Percentiles rank a stretch among this genome's conserved stretches.
Evolutionary conservation across 1,140 invertebrate genomes (phyloP).

Genomic region (Leguminivora glycinivorella): DNA sequence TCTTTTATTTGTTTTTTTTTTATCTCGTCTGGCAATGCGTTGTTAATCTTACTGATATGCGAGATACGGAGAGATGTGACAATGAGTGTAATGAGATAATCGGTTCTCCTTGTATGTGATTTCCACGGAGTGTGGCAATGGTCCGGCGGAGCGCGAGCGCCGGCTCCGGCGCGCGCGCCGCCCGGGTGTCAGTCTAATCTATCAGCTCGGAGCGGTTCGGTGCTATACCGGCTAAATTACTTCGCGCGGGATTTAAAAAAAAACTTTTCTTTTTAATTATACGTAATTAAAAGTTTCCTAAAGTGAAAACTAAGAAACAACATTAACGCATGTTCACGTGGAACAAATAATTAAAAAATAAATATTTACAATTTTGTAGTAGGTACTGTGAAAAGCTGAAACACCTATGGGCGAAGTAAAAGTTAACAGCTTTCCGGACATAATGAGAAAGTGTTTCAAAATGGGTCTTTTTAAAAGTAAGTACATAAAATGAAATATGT

Average conservation of each 20-base stretch:
- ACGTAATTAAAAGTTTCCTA: neutral
- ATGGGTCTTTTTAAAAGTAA: constrained; percentile 72
- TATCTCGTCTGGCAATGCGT: neutral
- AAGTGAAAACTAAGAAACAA: neutral
- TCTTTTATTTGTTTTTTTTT: constrained; percentile 15
- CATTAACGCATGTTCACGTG: neutral
- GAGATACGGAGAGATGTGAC: constrained; percentile 31
- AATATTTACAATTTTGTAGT: neutral
- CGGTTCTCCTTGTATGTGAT: constrained; percentile 38
- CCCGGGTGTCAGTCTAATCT: constrained; percentile 51
- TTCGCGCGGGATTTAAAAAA: neutral
- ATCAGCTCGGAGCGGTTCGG: constrained; percentile 51
- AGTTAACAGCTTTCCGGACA: constrained; percentile 54
- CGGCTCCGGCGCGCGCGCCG: constrained; percentile 47
- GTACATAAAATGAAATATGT: constrained; percentile 37
- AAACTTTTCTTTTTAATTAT: neutral
- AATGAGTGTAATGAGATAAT: constrained; percentile 42
- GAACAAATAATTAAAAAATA: neutral
- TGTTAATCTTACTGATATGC: neutral
- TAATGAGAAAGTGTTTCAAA: constrained; percentile 72
- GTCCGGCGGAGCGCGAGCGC: constrained; percentile 39
- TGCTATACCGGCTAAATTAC: constrained; percentile 40
- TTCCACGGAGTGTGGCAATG: constrained; percentile 59
- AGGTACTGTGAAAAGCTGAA: constrained; percentile 9
- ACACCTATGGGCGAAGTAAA: constrained; percentile 55